These are phyloP conservation scores for Apoderus coryli DNA, from an alignment of 2,888 invertebrate genomes.

Conservation along the genomic window DNA sequence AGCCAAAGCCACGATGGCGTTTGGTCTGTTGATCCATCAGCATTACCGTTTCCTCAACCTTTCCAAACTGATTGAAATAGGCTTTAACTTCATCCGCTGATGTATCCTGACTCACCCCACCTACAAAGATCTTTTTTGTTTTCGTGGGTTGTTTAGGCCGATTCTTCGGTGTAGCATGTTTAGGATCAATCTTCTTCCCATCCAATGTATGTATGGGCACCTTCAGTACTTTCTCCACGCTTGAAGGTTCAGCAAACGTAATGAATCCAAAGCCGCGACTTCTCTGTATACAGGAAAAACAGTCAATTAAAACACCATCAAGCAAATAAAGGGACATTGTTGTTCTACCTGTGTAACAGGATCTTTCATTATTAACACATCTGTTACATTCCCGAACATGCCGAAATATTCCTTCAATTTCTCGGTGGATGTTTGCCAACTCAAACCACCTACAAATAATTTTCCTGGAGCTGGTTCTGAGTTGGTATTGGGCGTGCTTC, in stretches of 20 bases:
- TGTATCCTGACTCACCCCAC: conserved; percentile 84
- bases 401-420: conserved; percentile 86
- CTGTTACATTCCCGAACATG: conserved; percentile 82
- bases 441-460: conserved; percentile 80
- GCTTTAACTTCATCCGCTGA: conserved; percentile 82
- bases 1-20: conserved; percentile 80
- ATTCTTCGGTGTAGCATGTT: conserved; percentile 85
- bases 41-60: conserved; percentile 85
- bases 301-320: conserved; percentile 15
- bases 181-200: conserved; percentile 88
- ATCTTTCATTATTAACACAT: conserved; percentile 89
- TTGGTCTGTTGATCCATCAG: conserved; percentile 90
- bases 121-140: conserved; percentile 79
- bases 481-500: conserved; percentile 54
- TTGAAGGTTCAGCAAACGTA: conserved; percentile 80
- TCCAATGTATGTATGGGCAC: conserved; percentile 83
- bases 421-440: conserved; percentile 88
- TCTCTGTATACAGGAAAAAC: too few relatives aligned
- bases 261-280: conserved; percentile 91
- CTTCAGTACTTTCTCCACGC: conserved; percentile 82
- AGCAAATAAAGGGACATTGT: too few relatives aligned
- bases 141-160: conserved; percentile 73
- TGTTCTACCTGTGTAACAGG: conserved; percentile 90
- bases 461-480: conserved; percentile 68
- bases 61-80: conserved; percentile 81